phyloP scores from a whole-genome alignment of 2,797 vertebrate genomes.

The Cyclura pinguis region DNA sequence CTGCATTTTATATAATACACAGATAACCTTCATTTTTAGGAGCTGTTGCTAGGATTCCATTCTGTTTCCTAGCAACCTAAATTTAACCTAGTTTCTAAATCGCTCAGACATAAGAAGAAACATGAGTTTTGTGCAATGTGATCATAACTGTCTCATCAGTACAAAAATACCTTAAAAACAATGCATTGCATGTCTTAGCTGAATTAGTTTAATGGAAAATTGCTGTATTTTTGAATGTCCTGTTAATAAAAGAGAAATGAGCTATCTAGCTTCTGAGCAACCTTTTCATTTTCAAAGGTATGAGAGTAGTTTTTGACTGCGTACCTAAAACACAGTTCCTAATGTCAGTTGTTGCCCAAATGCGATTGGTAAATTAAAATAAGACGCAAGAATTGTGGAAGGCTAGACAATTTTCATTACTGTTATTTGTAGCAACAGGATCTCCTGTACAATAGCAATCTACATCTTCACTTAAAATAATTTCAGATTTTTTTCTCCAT shows the following conservation, averaged over 20 bases:
- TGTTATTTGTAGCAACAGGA: neutral
- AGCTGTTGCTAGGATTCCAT: conserved; percentile 75
- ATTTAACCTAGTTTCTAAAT: conserved; percentile 76
- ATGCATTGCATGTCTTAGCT: conserved; percentile 10
- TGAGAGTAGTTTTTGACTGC: neutral
- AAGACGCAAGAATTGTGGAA: neutral
- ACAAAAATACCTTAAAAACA: conserved; percentile 16
- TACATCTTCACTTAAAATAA: too few relatives aligned
- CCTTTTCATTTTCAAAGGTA: neutral
- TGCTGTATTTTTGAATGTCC: conserved; percentile 30
- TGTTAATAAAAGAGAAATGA: conserved; percentile 33
- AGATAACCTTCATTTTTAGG: conserved; percentile 63
- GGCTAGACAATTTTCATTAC: neutral
- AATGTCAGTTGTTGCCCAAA: neutral
- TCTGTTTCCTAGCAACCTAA: conserved; percentile 79
- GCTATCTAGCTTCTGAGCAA: neutral
- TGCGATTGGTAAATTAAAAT: neutral
- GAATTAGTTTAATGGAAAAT: conserved; percentile 36
- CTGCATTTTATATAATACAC: conserved; percentile 43
- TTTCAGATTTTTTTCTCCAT: too few relatives aligned
- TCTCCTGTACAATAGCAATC: neutral
- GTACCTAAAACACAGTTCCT: neutral
- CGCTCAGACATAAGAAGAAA: conserved; percentile 45
- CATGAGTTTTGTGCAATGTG: conserved; percentile 43
- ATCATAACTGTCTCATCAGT: conserved; percentile 31